Base-by-base conservation (phyloP, 2,888 invertebrate genomes). In the Galeruca laticollis region DNA sequence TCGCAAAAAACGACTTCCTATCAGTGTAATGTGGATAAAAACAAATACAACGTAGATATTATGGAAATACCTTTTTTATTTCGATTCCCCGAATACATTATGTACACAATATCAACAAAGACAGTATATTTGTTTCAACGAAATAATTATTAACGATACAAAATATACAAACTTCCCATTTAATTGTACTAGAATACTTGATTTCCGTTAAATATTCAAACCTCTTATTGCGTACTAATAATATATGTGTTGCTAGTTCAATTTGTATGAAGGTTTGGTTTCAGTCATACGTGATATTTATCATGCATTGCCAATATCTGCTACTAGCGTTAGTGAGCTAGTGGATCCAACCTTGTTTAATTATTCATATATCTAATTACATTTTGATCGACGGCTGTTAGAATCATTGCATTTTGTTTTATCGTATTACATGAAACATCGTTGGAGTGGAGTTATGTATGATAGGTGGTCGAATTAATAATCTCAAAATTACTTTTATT, bases 321-420 rank as follows among this genome's bases (percentile, higher is more conserved):
- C 47, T 47, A 47, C 15, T 8, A 47, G 47, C 47, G 15, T 47
- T 47, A 18, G 15, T 47, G 18, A 15, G 47, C 47, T 47, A 15
- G 8, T 47, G 15, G 47, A 47, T 10, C 8, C 18, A 18, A 18
- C 47, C 47, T 47, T 47, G 18, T 47, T 47, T 18, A 18, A 47
- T 47, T 8, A 47, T 47, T 47, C 9, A 47, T 47, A 47, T 18
- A 47, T 47, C 15, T 47, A 47, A 47, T 47, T 47, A 47, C 47
- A 47, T 18, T 10, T 18, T 18, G 9, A 47, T 47, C 15, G 47
- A 47, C 8, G 47, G n/a, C 2, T 47, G 47, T 47, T 47, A 8
- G 2, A 18, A 18, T 47, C 47, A 26, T 26, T 26, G 26, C 15
- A 15, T 18, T 47, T 15, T 8, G 2, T 47, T 15, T 18, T 13